Evolutionary conservation across 1,140 invertebrate species (phyloP).

Genomic region (Drosophila sp.): DNA sequence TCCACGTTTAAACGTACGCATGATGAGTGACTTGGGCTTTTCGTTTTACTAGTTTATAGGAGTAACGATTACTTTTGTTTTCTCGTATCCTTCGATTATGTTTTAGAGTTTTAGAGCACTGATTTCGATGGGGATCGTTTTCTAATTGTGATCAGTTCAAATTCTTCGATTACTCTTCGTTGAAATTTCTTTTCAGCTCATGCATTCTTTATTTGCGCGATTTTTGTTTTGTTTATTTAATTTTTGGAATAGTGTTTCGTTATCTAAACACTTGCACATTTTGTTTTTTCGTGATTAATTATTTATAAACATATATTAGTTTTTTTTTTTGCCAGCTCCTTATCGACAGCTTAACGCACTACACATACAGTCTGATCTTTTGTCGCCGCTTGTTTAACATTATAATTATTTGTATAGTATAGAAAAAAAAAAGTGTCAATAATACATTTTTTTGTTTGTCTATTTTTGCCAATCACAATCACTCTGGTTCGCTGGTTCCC

Average conservation of each 20-base stretch:
- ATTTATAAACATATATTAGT: background rate
- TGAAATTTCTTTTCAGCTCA: background rate
- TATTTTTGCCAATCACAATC: conserved; percentile 4
- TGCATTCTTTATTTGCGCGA: background rate
- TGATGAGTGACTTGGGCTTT: conserved; percentile 14
- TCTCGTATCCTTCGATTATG: too few species aligned
- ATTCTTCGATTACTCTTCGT: background rate
- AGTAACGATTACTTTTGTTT: too few species aligned
- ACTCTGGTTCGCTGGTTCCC: background rate
- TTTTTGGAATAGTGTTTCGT: background rate
- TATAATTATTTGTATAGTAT: background rate
- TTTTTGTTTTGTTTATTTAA: conserved; percentile 4
- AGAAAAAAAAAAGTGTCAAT: conserved; percentile 16
- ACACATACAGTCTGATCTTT: conserved; percentile 23
- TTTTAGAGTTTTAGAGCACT: too few species aligned
- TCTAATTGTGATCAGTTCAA: too few species aligned
- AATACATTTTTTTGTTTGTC: conserved; percentile 17
- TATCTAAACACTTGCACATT: conserved; percentile 7
- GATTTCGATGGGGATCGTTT: too few species aligned
- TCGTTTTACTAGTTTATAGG: too few species aligned
- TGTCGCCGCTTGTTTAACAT: conserved; percentile 31
- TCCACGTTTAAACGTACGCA: conserved; percentile 75
- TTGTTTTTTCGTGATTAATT: background rate
- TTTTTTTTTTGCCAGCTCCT: background rate
- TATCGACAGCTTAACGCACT: conserved; percentile 28